These are phyloP conservation scores for Gymnorhina tibicen DNA, from an alignment of 2,113 vertebrate genomes.

Conservation along the genomic window DNA sequence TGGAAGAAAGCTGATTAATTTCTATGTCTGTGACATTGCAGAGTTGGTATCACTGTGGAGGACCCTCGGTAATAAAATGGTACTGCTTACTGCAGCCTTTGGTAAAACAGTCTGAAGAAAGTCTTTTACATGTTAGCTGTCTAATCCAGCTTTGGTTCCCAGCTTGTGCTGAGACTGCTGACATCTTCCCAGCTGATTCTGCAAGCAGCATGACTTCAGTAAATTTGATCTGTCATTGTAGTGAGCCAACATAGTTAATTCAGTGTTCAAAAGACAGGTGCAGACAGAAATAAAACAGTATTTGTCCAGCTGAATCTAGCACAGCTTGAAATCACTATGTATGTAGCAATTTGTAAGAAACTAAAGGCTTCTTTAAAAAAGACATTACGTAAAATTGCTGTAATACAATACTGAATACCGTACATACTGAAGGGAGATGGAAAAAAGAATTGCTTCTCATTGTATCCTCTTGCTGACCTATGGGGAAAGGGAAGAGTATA, in stretches of 20 bases:
- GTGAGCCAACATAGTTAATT: conserved; percentile 24
- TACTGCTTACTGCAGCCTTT: not conserved
- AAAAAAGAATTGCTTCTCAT: not conserved
- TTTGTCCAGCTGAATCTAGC: conserved; percentile 10
- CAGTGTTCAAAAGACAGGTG: conserved; percentile 47
- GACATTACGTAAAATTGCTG: not conserved
- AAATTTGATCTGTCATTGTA: conserved; percentile 20
- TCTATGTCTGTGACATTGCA: not conserved
- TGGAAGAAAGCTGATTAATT: not conserved
- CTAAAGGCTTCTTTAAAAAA: not conserved
- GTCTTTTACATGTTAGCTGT: not conserved
- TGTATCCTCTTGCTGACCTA: not conserved
- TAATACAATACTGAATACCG: not conserved
- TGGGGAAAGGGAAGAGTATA: not conserved
- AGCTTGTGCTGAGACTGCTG: not conserved
- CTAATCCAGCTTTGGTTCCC: not conserved
- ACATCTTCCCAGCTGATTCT: not conserved
- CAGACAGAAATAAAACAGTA: conserved; percentile 58
- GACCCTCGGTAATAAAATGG: not conserved
- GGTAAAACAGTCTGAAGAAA: not conserved
- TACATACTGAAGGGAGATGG: not conserved
- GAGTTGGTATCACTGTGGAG: not conserved
- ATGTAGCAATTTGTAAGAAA: not conserved
- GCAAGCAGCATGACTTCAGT: not conserved
- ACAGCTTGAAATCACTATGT: not conserved